Conservation (phyloP, 2,113 vertebrate species). For the Choloepus hoffmanni region DNA sequence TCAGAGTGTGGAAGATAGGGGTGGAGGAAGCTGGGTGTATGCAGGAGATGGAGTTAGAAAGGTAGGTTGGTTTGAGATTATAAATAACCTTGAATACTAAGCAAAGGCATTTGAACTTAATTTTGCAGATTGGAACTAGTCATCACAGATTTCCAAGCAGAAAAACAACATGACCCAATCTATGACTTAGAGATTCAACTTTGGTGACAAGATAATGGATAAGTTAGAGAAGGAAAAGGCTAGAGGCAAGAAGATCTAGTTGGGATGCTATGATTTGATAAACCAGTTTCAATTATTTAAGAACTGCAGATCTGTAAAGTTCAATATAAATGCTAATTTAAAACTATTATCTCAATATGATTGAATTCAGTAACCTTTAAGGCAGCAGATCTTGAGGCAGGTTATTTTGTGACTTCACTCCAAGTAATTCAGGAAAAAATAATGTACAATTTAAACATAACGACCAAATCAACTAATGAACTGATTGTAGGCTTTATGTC, state of each 20-base stretch:
- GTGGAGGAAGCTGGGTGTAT: not conserved
- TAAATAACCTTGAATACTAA: not conserved
- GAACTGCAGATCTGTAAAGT: constrained; percentile 63
- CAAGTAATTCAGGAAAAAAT: constrained; percentile 76
- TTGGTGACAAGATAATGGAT: not conserved
- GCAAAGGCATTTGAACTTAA: not conserved
- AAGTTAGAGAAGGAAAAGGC: not conserved
- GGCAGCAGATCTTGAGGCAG: constrained; percentile 50
- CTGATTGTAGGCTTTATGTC: constrained; percentile 53
- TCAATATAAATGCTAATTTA: constrained; percentile 79
- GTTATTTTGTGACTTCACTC: constrained; percentile 56
- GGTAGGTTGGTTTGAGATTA: not conserved
- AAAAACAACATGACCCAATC: not conserved
- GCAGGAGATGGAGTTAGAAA: not conserved
- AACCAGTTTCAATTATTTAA: constrained; percentile 73
- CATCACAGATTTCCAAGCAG: not conserved
- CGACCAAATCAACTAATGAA: constrained; percentile 74
- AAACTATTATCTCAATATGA: constrained; percentile 73
- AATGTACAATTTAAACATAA: constrained; percentile 73
- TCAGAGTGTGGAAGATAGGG: not conserved
- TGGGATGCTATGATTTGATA: constrained; percentile 16
- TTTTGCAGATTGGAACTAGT: not conserved
- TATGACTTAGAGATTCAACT: constrained; percentile 6
- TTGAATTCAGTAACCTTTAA: constrained; percentile 78
- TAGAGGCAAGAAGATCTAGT: not conserved